These are phyloP conservation scores for Bubo bubo DNA, from an alignment of 2,113 vertebrate genomes.

Conservation along the genomic window DNA sequence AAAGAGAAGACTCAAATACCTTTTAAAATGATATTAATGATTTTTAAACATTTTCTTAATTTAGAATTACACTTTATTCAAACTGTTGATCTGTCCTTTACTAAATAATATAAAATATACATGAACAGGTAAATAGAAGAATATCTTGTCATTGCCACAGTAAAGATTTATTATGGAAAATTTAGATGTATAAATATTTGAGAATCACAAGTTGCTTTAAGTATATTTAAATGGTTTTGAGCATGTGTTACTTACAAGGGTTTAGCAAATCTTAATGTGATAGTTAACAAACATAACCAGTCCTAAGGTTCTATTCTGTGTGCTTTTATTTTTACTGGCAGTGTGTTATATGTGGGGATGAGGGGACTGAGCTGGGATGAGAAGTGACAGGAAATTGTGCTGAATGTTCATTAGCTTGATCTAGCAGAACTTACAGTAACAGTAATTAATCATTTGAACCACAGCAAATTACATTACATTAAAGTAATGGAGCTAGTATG, in stretches of 20 bases:
- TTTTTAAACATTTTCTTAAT: conserved; percentile 71
- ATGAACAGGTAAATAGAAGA: neutral
- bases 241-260: neutral
- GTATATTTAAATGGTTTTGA: neutral
- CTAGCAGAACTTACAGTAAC: conserved; percentile 37
- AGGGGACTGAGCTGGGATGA: neutral
- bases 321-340: neutral
- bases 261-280: neutral
- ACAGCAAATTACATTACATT: conserved; percentile 4
- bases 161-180: neutral
- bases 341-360: neutral
- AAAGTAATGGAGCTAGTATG: neutral
- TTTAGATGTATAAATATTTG: neutral
- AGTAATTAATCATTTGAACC: conserved; percentile 40
- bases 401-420: conserved; percentile 41
- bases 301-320: neutral
- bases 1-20: conserved; percentile 79
- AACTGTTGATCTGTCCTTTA: neutral
- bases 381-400: conserved; percentile 29
- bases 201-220: neutral
- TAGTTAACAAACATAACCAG: neutral
- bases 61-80: conserved; percentile 40
- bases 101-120: conserved; percentile 21
- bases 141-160: neutral
- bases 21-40: conserved; percentile 84